phyloP scores from a whole-genome alignment of 1,140 invertebrate genomes.

The Drosophila ficusphila region DNA sequence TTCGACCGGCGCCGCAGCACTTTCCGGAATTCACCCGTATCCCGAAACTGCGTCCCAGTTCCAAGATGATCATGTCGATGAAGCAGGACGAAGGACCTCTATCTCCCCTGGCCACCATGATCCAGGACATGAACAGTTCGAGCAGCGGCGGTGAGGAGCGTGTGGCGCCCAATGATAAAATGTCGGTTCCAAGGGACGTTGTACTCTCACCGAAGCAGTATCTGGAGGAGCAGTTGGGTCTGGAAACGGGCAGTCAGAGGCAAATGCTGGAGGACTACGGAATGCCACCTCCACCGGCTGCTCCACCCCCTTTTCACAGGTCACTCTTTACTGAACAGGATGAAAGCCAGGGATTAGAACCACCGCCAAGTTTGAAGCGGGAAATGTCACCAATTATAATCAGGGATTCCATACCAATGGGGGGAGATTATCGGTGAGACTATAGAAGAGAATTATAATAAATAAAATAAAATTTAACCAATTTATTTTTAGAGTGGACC shows the following conservation, averaged over 20 bases:
- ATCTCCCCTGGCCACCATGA: constrained; percentile 77
- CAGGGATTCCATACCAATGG: constrained; percentile 70
- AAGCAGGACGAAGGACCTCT: constrained; percentile 73
- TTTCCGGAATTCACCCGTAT: constrained; percentile 81
- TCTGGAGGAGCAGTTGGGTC: constrained; percentile 59
- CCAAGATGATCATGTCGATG: constrained; percentile 81
- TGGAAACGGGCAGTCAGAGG: constrained; percentile 29
- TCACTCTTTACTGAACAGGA: constrained; percentile 2
- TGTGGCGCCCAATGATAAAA: constrained; percentile 15
- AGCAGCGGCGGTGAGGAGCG: constrained; percentile 76
- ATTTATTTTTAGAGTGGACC: constrained; percentile 73
- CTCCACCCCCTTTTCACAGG: constrained; percentile 46
- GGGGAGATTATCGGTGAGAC: constrained; percentile 79
- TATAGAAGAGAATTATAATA: too few species aligned
- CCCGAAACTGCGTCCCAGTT: constrained; percentile 75
- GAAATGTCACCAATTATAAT: constrained; percentile 75
- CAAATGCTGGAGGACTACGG: constrained; percentile 35
- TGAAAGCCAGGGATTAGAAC: constrained; percentile 1
- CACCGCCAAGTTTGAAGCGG: constrained; percentile 15
- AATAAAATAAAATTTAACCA: not conserved
- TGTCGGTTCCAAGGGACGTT: constrained; percentile 42
- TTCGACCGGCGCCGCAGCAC: constrained; percentile 65
- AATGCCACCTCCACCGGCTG: constrained; percentile 45
- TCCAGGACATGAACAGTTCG: constrained; percentile 79
- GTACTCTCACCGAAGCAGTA: constrained; percentile 68